Percentiles rank a stretch among this genome's conserved stretches.
phyloP scores from a whole-genome alignment of 2,113 vertebrate species.

The Numida meleagris region DNA sequence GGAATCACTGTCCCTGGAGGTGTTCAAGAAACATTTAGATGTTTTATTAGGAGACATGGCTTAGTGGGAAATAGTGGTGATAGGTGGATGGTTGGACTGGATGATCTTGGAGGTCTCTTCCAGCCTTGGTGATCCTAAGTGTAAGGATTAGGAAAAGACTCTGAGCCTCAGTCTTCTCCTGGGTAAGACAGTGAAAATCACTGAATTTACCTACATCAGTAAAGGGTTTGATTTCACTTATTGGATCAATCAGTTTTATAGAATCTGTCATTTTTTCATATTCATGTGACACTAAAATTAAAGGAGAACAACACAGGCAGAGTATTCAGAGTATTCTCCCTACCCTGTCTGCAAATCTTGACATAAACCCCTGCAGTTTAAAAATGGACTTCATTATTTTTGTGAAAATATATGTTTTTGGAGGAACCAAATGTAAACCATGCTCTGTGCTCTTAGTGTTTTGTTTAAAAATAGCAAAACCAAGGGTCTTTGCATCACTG shows the following conservation, averaged over 20 bases:
- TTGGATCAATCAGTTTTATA: neutral
- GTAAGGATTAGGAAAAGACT: neutral
- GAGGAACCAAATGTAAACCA: neutral
- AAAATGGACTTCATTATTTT: neutral
- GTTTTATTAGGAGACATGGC: no score
- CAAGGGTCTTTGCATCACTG: neutral
- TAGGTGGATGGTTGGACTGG: no score
- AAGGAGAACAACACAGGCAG: neutral
- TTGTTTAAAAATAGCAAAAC: neutral
- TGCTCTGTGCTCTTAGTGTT: neutral
- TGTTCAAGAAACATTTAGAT: no score
- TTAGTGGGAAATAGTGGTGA: no score
- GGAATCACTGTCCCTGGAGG: no score
- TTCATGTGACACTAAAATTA: neutral
- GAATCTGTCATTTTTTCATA: neutral
- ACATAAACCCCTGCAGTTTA: neutral
- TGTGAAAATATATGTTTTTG: neutral
- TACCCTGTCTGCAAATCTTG: neutral
- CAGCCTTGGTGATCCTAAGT: neutral
- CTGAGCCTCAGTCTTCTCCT: neutral
- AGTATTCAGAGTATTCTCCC: neutral
- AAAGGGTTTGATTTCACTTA: neutral
- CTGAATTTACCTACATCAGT: neutral
- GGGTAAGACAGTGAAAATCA: neutral
- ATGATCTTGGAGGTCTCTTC: no score